These are phyloP conservation scores for Callimorpha dominula DNA, from an alignment of 2,888 invertebrate genomes.

Conservation along the genomic window DNA sequence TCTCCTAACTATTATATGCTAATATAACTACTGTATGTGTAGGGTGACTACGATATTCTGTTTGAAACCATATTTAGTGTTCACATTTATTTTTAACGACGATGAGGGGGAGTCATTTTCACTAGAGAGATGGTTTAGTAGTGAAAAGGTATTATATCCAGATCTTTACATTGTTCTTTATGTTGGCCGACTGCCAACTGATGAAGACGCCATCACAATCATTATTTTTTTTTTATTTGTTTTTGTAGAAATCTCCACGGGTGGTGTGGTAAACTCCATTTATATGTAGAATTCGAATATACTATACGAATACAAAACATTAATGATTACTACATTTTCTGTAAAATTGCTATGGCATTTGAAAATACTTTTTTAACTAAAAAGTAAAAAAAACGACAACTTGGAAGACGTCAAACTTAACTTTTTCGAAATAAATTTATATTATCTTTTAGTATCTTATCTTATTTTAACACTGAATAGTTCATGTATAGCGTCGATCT, in stretches of 20 bases:
- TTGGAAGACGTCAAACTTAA: too few relatives aligned
- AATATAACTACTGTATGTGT: slow-evolving; percentile 24
- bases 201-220: not conserved
- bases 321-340: too few relatives aligned
- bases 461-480: too few relatives aligned
- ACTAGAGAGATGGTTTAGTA: not conserved
- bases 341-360: not conserved
- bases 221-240: not conserved
- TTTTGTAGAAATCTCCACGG: not conserved
- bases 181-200: not conserved
- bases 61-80: not conserved
- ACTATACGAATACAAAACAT: not conserved
- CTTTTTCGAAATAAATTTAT: not conserved
- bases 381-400: not conserved
- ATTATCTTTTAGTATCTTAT: too few relatives aligned
- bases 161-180: not conserved
- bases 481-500: too few relatives aligned
- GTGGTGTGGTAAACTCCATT: not conserved
- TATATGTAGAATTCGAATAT: not conserved
- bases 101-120: not conserved
- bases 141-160: not conserved
- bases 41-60: slow-evolving; percentile 6
- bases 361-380: not conserved
- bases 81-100: not conserved
- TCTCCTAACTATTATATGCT: slow-evolving; percentile 43